phyloP scores from a whole-genome alignment of 2,113 vertebrate species.

The Bungarus multicinctus region DNA sequence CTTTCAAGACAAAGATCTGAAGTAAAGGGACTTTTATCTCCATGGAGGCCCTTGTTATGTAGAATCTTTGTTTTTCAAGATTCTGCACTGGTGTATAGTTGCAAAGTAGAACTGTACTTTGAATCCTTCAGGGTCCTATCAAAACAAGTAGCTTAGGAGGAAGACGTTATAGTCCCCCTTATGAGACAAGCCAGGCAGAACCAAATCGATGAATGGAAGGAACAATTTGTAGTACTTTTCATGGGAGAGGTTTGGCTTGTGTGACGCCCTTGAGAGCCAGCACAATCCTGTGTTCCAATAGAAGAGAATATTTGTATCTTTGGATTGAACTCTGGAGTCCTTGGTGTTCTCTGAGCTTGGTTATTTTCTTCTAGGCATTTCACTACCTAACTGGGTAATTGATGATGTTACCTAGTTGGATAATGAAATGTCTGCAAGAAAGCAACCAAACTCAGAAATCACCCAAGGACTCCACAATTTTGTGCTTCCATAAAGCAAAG shows the following conservation, averaged over 20 bases:
- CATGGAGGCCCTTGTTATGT: too few species aligned
- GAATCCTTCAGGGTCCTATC: background rate
- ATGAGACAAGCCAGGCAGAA: background rate
- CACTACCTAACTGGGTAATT: background rate
- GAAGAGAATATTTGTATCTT: too few species aligned
- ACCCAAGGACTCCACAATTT: background rate
- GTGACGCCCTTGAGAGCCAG: background rate
- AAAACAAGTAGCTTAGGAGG: background rate
- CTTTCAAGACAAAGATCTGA: too few species aligned
- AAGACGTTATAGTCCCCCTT: background rate
- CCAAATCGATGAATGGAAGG: background rate
- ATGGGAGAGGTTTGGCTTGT: background rate
- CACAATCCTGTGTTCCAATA: too few species aligned
- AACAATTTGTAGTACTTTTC: background rate
- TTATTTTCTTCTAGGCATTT: too few species aligned
- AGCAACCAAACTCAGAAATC: background rate
- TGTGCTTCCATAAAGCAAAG: background rate
- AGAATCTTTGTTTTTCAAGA: too few species aligned
- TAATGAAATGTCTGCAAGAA: background rate
- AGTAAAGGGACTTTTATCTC: too few species aligned
- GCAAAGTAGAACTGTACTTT: too few species aligned
- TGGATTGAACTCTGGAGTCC: too few species aligned
- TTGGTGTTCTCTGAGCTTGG: too few species aligned
- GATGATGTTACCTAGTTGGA: background rate
- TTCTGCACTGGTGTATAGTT: too few species aligned